Evolutionary conservation across 30 jellyfish, hydroid and myxozoan genomes (phyloP).

Genomic region (Chrysaora quinquecirrha): DNA sequence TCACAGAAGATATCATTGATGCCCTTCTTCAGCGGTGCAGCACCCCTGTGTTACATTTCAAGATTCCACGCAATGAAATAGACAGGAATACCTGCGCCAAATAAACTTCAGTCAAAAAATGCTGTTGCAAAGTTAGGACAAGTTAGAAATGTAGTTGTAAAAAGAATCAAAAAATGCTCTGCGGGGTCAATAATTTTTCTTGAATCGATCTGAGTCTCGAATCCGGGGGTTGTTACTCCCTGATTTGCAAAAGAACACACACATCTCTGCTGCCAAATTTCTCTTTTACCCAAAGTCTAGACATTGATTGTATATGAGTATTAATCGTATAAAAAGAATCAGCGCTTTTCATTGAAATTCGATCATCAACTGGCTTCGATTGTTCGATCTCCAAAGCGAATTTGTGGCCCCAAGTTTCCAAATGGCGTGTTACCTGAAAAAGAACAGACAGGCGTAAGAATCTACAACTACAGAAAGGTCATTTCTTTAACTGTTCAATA

Average conservation of each 20-base stretch:
- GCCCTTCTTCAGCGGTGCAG: conserved; percentile 10
- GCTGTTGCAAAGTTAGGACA: neutral
- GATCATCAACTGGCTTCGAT: conserved; percentile 33
- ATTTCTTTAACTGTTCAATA: neutral
- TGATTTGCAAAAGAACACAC: conserved; percentile 34
- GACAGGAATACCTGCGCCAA: conserved; percentile 25
- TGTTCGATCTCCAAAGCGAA: conserved; percentile 7
- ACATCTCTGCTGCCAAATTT: conserved; percentile 16
- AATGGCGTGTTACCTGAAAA: conserved; percentile 6
- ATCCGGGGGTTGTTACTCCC: conserved; percentile 2
- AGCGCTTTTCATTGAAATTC: conserved; percentile 25
- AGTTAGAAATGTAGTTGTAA: neutral
- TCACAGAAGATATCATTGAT: conserved; percentile 6
- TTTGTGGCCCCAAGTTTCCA: conserved; percentile 19
- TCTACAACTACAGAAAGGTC: neutral
- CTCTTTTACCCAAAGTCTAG: conserved; percentile 3
- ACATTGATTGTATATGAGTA: neutral
- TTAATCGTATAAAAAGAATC: neutral
- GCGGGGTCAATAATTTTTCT: neutral
- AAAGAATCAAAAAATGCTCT: neutral
- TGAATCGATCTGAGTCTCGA: too few species aligned
- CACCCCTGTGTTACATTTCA: conserved; percentile 34
- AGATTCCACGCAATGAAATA: conserved; percentile 8
- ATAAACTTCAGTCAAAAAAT: neutral
- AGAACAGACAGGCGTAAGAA: neutral